A percentile compares a stretch with the other conserved stretches of the same genome.
Evolutionary conservation across 2,797 vertebrate genomes (phyloP).

Genomic region (Lepilemur ruficaudatus): DNA sequence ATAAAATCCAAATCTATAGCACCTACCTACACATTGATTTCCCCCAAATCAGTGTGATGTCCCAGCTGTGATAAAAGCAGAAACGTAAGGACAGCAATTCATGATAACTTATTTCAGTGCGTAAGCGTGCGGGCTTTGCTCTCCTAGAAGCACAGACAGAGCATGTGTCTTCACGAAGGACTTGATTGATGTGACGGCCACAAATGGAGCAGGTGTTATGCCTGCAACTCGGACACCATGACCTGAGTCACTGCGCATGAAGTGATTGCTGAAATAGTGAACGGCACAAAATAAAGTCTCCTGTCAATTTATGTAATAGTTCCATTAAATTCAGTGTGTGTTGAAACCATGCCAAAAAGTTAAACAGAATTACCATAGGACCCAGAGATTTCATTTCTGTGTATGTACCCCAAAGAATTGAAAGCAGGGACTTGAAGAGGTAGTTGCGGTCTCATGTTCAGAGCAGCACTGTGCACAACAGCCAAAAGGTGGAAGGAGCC

Average conservation of each 20-base stretch:
- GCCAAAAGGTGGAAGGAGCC: neutral
- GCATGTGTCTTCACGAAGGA: neutral
- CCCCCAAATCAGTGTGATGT: neutral
- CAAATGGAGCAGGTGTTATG: neutral
- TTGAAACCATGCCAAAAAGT: neutral
- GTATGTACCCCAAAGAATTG: fast-evolving
- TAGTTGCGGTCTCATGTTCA: too few species aligned
- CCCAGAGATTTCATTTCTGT: neutral
- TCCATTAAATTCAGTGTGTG: neutral
- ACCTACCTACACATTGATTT: neutral
- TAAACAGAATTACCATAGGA: neutral
- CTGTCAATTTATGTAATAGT: neutral
- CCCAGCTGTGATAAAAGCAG: too few species aligned
- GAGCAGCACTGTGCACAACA: neutral
- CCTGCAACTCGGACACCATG: neutral
- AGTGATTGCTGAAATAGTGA: neutral
- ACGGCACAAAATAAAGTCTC: neutral
- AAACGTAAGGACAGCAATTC: fast-evolving
- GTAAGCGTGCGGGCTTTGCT: fast-evolving
- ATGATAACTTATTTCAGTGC: fast-evolving
- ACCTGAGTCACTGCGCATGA: fast-evolving
- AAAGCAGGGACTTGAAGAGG: neutral
- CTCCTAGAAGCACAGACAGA: neutral
- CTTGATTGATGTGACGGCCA: neutral
- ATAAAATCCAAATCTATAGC: too few species aligned